phyloP scores from a whole-genome alignment of 2,888 invertebrate genomes.

The Perizoma affinitatum region DNA sequence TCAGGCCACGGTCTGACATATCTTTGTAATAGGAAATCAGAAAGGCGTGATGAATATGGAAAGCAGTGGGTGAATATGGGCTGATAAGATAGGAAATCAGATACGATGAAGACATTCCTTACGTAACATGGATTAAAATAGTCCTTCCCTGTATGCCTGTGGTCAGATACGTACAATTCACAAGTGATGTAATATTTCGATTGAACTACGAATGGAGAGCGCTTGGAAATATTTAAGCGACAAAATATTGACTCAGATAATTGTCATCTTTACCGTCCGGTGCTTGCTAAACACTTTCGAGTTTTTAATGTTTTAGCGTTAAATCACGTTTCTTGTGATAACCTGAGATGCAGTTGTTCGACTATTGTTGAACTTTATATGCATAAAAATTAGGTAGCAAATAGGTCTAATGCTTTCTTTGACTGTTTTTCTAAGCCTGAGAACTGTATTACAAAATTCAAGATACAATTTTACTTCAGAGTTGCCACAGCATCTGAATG shows the following conservation, averaged over 20 bases:
- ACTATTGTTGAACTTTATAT: neutral
- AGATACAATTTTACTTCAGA: neutral
- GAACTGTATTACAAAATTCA: neutral
- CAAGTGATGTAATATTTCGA: too few species aligned
- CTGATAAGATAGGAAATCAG: too few species aligned
- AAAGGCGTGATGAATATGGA: too few species aligned
- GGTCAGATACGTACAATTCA: too few species aligned
- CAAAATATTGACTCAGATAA: conserved; percentile 3
- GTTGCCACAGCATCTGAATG: neutral
- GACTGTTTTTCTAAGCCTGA: neutral
- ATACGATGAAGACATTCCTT: too few species aligned
- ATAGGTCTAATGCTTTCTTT: conserved; percentile 1
- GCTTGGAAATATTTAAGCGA: neutral
- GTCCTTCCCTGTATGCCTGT: too few species aligned
- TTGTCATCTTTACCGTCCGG: neutral
- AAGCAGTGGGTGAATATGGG: too few species aligned
- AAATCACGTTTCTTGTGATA: conserved; percentile 8
- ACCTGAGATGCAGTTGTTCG: neutral
- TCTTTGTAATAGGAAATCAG: too few species aligned
- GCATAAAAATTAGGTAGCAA: neutral
- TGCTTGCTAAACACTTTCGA: conserved; percentile 12
- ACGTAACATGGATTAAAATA: too few species aligned
- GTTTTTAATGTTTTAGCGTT: conserved; percentile 4
- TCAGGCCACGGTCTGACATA: too few species aligned
- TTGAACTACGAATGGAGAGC: neutral